Evolutionary conservation across 2,888 invertebrate species (phyloP), one percentile per base, ranked within the genome.

Genomic region (Megaustenia siamemsis): DNA sequence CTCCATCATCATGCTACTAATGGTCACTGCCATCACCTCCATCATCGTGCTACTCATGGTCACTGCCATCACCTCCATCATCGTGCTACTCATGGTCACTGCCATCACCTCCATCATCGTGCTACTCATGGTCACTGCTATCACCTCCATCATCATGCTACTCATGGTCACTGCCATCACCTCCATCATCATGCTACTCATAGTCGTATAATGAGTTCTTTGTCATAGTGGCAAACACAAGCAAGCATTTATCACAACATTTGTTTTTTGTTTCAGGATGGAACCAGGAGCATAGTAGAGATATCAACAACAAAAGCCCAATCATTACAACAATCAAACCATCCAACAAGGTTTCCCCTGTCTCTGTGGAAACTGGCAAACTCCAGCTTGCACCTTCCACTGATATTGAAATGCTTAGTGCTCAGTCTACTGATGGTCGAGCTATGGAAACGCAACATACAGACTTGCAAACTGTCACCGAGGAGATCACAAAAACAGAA

Each of bases 401-500:
- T 28, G 93, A 93, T 84, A 88, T 93, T 43, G 93, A 93, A 86
- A 93, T 93, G 93, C 87, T 92, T 12, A 93, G 93, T 88, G 93
- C 93, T 0, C 91, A 91, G 86, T 90, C 89, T 21, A 86, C 83
- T 0, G 88, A 88, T 66, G 81, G 86, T 24, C 83, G 77, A 38
- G 86, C 78, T 10, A 82, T 86, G 68, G 90, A 89, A n/a, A 89
- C 89, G 12, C 86, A 88, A 45, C 38, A 71, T 28, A 43, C 49
- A 60, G 69, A 45, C 28, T 21, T 49, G n/a, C 15, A 12, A 24
- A n/a, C 32, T 18, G 60, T 35, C 6, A 40, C 0, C 18, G 68
- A 76, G 10, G 69, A 85, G 8, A 45, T 24, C 28, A 87, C 88
- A 40, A 86, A 88, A n/a, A 38, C 38, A 12, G 49, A 40, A 4